These are phyloP conservation scores for Gryon sp. DNA, from an alignment of 1,140 invertebrate genomes.

Conservation along the genomic window DNA sequence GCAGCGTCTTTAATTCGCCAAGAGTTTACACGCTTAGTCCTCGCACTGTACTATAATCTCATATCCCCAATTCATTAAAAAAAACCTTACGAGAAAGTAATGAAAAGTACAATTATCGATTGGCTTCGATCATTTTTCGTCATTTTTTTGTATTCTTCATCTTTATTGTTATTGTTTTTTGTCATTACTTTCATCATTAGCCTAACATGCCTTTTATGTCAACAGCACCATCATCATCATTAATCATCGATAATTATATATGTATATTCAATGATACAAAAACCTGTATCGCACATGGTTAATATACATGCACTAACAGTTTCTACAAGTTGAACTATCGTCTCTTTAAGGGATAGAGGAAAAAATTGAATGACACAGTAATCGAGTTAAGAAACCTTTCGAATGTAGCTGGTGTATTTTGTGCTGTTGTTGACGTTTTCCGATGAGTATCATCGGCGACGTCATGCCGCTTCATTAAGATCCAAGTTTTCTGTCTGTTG, in stretches of 20 bases:
- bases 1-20: conserved; percentile 20
- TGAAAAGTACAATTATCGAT: conserved; percentile 40
- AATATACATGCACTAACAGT: too few species aligned
- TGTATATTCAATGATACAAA: too few species aligned
- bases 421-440: conserved; percentile 30
- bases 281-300: too few species aligned
- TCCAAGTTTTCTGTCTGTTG: conserved; percentile 34
- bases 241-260: too few species aligned
- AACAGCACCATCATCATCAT: too few species aligned
- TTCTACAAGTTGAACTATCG: too few species aligned
- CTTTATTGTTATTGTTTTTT: conserved; percentile 13
- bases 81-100: conserved; percentile 49
- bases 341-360: too few species aligned
- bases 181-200: too few species aligned
- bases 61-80: too few species aligned
- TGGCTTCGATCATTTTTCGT: conserved; percentile 11
- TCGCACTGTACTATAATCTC: too few species aligned
- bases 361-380: conserved; percentile 31
- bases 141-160: background rate
- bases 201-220: too few species aligned
- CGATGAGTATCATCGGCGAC: conserved; percentile 41
- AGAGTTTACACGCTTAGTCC: too few species aligned
- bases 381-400: conserved; percentile 33
- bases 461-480: conserved; percentile 54
- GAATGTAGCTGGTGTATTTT: conserved; percentile 28